Conservation (phyloP, 2,888 invertebrate species). For the Peribatodes rhomboidaria region DNA sequence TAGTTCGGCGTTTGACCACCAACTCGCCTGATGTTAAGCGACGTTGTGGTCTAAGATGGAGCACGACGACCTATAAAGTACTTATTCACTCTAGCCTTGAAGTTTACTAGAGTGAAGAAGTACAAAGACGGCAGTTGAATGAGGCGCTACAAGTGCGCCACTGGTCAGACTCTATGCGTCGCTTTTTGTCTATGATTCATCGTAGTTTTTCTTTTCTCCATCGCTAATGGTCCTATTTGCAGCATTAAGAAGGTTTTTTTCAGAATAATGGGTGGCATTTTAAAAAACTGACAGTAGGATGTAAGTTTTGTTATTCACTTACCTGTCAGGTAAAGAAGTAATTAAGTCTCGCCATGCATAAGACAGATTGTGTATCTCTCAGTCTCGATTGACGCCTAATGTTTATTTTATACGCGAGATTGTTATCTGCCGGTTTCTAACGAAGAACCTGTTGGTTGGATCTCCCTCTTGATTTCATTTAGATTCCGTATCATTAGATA, state of each 20-base stretch:
- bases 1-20: too few relatives aligned
- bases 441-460: slow-evolving; percentile 51
- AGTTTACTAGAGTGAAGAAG: too few relatives aligned
- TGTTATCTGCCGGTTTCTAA: slow-evolving; percentile 38
- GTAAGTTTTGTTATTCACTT: slow-evolving; percentile 1
- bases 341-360: slow-evolving; percentile 16
- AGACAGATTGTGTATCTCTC: slow-evolving; percentile 36
- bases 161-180: too few relatives aligned
- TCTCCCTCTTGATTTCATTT: slow-evolving; percentile 62
- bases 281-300: slow-evolving; percentile 1
- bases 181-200: slow-evolving; percentile 27
- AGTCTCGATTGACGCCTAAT: slow-evolving; percentile 31
- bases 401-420: slow-evolving; percentile 37
- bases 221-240: slow-evolving; percentile 23
- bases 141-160: too few relatives aligned
- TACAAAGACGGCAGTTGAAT: too few relatives aligned
- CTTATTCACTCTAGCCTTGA: too few relatives aligned
- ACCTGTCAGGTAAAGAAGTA: slow-evolving; percentile 20
- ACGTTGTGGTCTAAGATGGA: too few relatives aligned
- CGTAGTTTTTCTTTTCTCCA: slow-evolving; percentile 16
- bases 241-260: slow-evolving; percentile 7
- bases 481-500: slow-evolving; percentile 53
- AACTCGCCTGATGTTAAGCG: too few relatives aligned
- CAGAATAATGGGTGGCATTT: background rate
- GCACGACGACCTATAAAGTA: too few relatives aligned